Evolutionary conservation across 2,888 invertebrate genomes (phyloP).

Genomic region (Caenorhabditis sulstoni): DNA sequence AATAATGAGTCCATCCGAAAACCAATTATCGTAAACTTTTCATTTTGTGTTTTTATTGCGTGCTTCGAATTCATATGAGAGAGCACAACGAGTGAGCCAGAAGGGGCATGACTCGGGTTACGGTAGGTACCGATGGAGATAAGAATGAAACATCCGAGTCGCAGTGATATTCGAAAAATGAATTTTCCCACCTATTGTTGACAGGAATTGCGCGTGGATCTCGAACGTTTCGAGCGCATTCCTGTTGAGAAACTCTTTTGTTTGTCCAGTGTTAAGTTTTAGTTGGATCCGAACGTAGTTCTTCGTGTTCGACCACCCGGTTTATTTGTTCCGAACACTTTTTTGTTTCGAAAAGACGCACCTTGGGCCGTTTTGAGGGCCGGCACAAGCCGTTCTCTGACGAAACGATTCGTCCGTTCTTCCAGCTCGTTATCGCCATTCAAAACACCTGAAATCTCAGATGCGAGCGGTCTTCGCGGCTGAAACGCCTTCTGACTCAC

Average conservation of each 20-base stretch:
- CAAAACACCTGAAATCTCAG: constrained; percentile 12
- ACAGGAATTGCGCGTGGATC: neutral
- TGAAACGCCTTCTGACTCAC: constrained; percentile 4
- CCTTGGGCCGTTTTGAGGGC: constrained; percentile 3
- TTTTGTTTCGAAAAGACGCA: neutral
- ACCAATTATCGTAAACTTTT: no score
- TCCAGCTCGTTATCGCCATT: neutral
- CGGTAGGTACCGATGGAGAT: neutral
- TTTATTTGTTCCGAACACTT: constrained; percentile 4
- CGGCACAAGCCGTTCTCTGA: constrained; percentile 18
- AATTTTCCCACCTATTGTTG: neutral
- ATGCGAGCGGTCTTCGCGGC: no score
- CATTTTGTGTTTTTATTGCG: neutral
- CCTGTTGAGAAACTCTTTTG: neutral
- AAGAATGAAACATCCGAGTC: no score
- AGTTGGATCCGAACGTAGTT: neutral
- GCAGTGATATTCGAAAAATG: neutral
- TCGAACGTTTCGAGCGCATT: neutral
- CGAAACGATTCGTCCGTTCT: constrained; percentile 1
- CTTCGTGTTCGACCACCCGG: constrained; percentile 19
- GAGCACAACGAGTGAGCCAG: neutral
- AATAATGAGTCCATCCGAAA: no score
- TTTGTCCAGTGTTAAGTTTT: neutral
- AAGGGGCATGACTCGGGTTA: no score
- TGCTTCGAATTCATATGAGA: neutral